Conservation (phyloP, 2,888 invertebrate genomes). For the Aromia moschata region DNA sequence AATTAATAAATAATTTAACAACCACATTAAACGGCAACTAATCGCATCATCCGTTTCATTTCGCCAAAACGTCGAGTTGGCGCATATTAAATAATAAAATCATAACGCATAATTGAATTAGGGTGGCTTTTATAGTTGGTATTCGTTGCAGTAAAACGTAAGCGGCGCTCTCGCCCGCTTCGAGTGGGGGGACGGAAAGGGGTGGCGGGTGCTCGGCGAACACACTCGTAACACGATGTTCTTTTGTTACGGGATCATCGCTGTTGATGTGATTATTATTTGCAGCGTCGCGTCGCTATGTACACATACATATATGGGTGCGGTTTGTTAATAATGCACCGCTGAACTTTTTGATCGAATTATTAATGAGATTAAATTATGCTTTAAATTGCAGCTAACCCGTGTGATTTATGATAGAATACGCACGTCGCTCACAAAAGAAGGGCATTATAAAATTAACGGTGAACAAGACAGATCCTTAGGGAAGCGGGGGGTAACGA, state of each 20-base stretch:
- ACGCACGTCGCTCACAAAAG: no score
- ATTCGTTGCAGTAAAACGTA: conserved; percentile 42
- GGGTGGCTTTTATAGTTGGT: conserved; percentile 49
- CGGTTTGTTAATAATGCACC: conserved; percentile 24
- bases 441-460: no score
- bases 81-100: conserved; percentile 53
- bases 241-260: conserved; percentile 25
- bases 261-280: conserved; percentile 23
- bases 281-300: conserved; percentile 11
- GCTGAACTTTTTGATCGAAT: conserved; percentile 23
- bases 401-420: conserved; percentile 13
- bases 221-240: conserved; percentile 25
- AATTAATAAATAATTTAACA: conserved; percentile 40
- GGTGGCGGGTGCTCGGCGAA: conserved; percentile 24
- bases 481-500: no score
- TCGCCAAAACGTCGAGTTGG: conserved; percentile 36
- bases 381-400: conserved; percentile 19
- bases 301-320: conserved; percentile 10
- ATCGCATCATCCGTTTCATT: conserved; percentile 36
- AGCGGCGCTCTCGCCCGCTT: conserved; percentile 27
- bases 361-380: conserved; percentile 24
- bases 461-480: no score
- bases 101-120: conserved; percentile 54
- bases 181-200: conserved; percentile 18
- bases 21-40: conserved; percentile 35